phyloP scores from a whole-genome alignment of 2,113 vertebrate species.

The Capricornis sumatraensis region DNA sequence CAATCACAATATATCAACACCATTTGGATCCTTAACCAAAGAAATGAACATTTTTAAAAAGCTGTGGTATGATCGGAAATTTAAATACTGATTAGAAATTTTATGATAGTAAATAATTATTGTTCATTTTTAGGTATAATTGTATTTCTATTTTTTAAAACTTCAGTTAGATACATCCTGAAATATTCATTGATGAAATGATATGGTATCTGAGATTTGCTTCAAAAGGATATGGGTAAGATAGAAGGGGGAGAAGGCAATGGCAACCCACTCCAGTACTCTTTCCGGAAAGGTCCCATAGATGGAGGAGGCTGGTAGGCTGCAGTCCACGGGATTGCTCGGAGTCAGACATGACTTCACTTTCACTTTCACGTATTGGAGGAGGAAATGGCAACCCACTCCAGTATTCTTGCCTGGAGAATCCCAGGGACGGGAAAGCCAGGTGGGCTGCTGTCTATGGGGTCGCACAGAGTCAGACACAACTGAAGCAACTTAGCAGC shows the following conservation, averaged over 20 bases:
- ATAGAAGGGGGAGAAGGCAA: neutral
- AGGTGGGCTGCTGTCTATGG: no score
- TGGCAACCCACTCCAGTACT: no score
- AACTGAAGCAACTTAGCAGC: no score
- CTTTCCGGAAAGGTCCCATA: no score
- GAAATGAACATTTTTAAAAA: neutral
- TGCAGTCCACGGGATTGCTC: no score
- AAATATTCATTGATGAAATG: neutral
- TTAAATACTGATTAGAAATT: neutral
- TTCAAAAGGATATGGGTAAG: neutral
- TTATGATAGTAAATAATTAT: neutral
- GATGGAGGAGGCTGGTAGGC: no score
- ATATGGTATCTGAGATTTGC: neutral
- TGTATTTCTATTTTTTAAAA: neutral
- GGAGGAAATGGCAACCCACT: no score
- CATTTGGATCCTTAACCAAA: neutral
- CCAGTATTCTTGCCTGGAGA: no score
- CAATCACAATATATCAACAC: neutral
- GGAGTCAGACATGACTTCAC: no score
- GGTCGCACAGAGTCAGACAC: no score
- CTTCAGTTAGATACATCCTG: neutral
- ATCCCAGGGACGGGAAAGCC: no score
- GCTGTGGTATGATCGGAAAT: neutral
- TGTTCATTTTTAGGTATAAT: neutral
- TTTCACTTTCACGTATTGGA: no score